Conservation (phyloP, 2,888 invertebrate species). For the Mythimna lalbum region DNA sequence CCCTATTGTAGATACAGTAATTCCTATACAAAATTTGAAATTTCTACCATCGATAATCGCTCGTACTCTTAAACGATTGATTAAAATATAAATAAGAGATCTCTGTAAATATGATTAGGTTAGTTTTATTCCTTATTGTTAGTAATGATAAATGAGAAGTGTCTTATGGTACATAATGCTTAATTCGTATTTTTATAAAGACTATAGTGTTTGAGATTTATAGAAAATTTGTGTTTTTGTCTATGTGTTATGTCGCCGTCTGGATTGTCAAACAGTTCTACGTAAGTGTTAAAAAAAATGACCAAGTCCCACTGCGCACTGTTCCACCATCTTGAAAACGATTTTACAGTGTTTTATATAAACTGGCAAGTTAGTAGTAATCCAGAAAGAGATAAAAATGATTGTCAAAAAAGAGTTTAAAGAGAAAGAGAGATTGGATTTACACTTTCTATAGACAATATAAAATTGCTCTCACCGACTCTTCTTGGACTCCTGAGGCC, state of each 20-base stretch:
- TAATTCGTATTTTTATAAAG: constrained; percentile 84
- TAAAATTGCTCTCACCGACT: too few relatives aligned
- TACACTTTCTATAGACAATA: too few relatives aligned
- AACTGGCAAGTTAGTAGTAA: too few relatives aligned
- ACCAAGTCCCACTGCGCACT: neutral
- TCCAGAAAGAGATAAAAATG: too few relatives aligned
- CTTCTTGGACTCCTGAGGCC: too few relatives aligned
- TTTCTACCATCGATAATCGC: neutral
- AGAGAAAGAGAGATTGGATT: too few relatives aligned
- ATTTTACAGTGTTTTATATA: too few relatives aligned
- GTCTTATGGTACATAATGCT: constrained; percentile 79
- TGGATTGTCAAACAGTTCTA: constrained; percentile 11
- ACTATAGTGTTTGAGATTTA: constrained; percentile 71
- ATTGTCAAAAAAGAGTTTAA: too few relatives aligned
- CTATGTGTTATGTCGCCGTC: constrained; percentile 32
- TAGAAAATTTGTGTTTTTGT: constrained; percentile 61
- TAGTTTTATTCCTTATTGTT: constrained; percentile 65
- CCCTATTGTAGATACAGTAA: too few relatives aligned
- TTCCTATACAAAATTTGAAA: too few relatives aligned
- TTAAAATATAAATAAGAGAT: constrained; percentile 65
- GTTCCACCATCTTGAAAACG: neutral
- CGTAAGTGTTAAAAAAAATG: neutral
- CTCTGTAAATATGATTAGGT: constrained; percentile 72
- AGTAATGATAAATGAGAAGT: constrained; percentile 73
- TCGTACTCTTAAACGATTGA: constrained; percentile 43